Base-by-base conservation (phyloP, 1,140 invertebrate genomes). In the Drosophila truncata region DNA sequence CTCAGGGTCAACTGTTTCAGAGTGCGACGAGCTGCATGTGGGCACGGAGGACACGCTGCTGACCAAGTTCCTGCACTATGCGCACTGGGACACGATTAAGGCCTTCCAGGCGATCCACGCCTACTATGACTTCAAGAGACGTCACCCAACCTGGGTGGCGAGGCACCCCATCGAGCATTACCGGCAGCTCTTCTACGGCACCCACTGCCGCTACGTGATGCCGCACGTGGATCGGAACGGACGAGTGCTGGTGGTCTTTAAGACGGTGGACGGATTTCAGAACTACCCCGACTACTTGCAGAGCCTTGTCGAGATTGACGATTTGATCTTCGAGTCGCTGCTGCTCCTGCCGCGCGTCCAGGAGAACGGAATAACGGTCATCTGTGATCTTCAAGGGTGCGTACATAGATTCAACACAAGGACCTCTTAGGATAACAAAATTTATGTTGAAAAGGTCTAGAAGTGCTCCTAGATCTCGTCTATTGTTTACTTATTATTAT, bases 261-360 rank as follows among this genome's bases (percentile, higher is more conserved):
- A 92, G 72, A 91, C 88, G 8, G 91, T 92, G 11, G 91, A 92
- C 46, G 82, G 76, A 14, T 92, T 92, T 23, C 74, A 88, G 16
- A 67, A 77, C 39, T 92, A 82, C 29, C 91, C 91, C 1, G 82
- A 92, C 37, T 92, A 82, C 42, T 52, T 92, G 14, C 76, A 92
- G 41, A 78, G 81, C 54, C 71, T 92, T 33, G 76, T 92, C 25
- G 91, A 92, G 76, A 91, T 92, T 52, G 91, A 92, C 75, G 91
- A 92, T 72, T 70, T 92, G 44, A 92, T 92, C 41, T 91, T 92
- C 52, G 91, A 92, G 65, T 83, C 91, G 7, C 29, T 92, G 14
- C 57, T 92, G 54, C 60, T 91, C 49, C 50, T 92, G 33, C 91
- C 91, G 2, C 73, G 76, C 4, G 88, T 91, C 14, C 90, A 91